Conservation (phyloP, 2,888 invertebrate genomes). For the Teleiodes luculella region DNA sequence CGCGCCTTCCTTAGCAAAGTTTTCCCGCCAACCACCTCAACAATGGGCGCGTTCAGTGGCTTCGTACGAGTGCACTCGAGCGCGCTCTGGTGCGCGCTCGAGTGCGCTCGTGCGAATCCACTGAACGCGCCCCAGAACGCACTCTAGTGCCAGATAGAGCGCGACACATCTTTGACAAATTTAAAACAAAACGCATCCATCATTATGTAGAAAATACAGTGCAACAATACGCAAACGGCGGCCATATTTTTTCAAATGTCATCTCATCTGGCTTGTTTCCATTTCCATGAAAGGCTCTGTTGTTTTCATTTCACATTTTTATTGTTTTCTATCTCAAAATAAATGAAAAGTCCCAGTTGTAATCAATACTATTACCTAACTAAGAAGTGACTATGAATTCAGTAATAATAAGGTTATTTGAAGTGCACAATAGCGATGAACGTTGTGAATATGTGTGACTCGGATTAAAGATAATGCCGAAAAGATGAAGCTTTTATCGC, state of each 20-base stretch:
- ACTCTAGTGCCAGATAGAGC: too few relatives aligned
- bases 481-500: conserved; percentile 65
- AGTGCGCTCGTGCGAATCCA: too few relatives aligned
- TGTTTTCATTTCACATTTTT: conserved; percentile 9
- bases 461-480: conserved; percentile 53
- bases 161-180: too few relatives aligned
- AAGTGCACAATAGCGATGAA: conserved; percentile 16
- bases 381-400: conserved; percentile 7
- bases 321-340: conserved; percentile 1
- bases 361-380: not conserved
- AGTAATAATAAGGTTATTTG: conserved; percentile 7
- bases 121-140: too few relatives aligned
- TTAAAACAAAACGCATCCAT: not conserved
- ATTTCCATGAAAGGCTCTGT: not conserved
- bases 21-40: too few relatives aligned
- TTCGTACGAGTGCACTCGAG: too few relatives aligned
- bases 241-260: conserved; percentile 10
- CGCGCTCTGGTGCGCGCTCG: too few relatives aligned
- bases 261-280: not conserved
- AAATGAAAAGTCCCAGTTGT: conserved; percentile 10
- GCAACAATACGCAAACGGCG: conserved; percentile 5
- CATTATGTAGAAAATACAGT: not conserved
- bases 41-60: too few relatives aligned
- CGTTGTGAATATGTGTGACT: conserved; percentile 29
- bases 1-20: too few relatives aligned